phyloP scores from a whole-genome alignment of 1,140 invertebrate genomes.

The Drosophila orena region DNA sequence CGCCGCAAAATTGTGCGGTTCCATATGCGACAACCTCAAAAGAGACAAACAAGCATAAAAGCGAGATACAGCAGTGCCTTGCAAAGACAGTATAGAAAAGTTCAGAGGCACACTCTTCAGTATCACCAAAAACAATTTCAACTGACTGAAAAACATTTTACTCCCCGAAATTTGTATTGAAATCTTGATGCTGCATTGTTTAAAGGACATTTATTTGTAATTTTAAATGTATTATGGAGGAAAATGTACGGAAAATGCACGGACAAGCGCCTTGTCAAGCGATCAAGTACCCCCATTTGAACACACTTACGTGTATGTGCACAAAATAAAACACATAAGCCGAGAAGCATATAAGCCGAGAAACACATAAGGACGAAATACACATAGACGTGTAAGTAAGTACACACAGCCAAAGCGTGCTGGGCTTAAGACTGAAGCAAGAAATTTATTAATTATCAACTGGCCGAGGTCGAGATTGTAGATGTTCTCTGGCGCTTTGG shows the following conservation, averaged over 20 bases:
- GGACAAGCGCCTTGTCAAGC: no score
- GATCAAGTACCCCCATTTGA: not conserved
- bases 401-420: constrained; percentile 9
- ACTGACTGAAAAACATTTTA: not conserved
- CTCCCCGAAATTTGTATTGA: no score
- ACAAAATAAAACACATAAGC: constrained; percentile 17
- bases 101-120: not conserved
- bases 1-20: constrained; percentile 59
- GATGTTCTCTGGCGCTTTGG: constrained; percentile 9
- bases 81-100: constrained; percentile 1
- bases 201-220: not conserved
- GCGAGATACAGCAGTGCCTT: constrained; percentile 12
- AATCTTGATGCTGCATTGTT: no score
- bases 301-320: not conserved
- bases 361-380: constrained; percentile 2
- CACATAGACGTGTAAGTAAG: constrained; percentile 16
- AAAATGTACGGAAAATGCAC: no score
- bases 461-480: constrained; percentile 37
- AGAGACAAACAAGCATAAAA: constrained; percentile 45
- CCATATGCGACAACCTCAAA: constrained; percentile 25
- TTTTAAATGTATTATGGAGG: no score
- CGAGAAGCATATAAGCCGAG: constrained; percentile 1
- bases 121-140: not conserved
- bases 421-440: constrained; percentile 45
- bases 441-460: constrained; percentile 79